These are phyloP conservation scores for Calidris pugnax DNA, from an alignment of 2,113 vertebrate genomes.

Conservation along the genomic window DNA sequence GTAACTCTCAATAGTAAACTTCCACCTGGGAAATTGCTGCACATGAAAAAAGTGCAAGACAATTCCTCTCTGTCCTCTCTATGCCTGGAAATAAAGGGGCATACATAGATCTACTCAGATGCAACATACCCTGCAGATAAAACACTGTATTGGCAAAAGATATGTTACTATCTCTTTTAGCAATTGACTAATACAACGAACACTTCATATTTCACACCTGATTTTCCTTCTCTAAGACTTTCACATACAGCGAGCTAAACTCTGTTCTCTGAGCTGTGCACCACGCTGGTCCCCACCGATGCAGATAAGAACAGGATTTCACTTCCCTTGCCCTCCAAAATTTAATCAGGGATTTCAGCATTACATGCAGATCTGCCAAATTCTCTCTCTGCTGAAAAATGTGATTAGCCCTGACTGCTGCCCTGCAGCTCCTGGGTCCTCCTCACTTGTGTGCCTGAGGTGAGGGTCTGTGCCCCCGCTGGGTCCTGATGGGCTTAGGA, in stretches of 20 bases:
- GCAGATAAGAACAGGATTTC: neutral
- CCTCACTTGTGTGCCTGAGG: accelerated
- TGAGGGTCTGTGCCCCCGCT: accelerated
- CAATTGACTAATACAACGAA: neutral
- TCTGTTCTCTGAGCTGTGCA: neutral
- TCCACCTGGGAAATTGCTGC: neutral
- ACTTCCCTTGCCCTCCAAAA: neutral
- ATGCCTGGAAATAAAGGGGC: neutral
- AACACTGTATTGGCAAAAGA: neutral
- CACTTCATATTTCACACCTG: neutral
- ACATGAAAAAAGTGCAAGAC: neutral
- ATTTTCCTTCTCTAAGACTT: neutral
- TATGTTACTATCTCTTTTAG: neutral
- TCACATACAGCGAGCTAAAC: neutral
- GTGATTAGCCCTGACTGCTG: neutral
- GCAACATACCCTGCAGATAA: neutral
- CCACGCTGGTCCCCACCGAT: accelerated
- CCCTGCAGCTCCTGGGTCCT: neutral
- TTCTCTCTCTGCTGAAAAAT: neutral
- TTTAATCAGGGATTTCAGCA: neutral
- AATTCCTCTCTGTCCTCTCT: neutral
- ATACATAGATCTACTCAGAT: neutral
- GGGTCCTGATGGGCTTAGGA: neutral
- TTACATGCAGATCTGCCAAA: neutral
- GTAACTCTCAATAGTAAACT: neutral